Base-by-base conservation (phyloP, 2,888 invertebrate genomes). In the Agrochola litura region DNA sequence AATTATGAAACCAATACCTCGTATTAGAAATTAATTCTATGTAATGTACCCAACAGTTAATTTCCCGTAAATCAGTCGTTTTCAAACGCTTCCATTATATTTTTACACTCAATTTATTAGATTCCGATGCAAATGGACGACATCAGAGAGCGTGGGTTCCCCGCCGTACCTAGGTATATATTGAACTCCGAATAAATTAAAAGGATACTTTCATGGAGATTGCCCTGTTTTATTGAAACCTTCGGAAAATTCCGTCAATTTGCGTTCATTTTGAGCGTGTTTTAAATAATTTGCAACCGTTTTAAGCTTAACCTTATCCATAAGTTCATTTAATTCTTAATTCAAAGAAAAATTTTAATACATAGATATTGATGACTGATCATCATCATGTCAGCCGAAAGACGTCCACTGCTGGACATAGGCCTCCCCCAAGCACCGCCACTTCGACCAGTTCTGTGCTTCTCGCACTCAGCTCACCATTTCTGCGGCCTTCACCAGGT, bases 61-160 rank as follows among this genome's bases (percentile, higher is more conserved):
- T 65, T 58, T 43, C 64, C 54, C 61, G 16, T 77, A 83, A 84
- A 70, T 73, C 74, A 61, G 19, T 66, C 56, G 64, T 60, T 71
- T 77, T 54, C 64, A 76, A 76, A 75, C 46, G 60, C 30, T 85
- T 30, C 73, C 73, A 76, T 79, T 80, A 73, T 75, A 83, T 83
- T 86, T 84, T 79, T 70, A 66, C 68, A 69, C 49, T 60, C 74
- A 91, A 92, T 92, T 92, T 90, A 93, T 93, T 91, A 91, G 90
- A 91, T 92, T 92, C 85, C 88, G 86, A 94, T 94, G 93, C 89
- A 94, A 94, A 93, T 94, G 86, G 89, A 79, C 88, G 86, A 86
- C 84, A 84, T 65, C 79, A 81, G 63, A 65, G 78, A 61, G 73
- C 75, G 86, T 85, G 87, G 84, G 84, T 82, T 86, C 85, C 86